Evolutionary conservation across 2,888 invertebrate species (phyloP).

Genomic region (Athripsodes cinereus): DNA sequence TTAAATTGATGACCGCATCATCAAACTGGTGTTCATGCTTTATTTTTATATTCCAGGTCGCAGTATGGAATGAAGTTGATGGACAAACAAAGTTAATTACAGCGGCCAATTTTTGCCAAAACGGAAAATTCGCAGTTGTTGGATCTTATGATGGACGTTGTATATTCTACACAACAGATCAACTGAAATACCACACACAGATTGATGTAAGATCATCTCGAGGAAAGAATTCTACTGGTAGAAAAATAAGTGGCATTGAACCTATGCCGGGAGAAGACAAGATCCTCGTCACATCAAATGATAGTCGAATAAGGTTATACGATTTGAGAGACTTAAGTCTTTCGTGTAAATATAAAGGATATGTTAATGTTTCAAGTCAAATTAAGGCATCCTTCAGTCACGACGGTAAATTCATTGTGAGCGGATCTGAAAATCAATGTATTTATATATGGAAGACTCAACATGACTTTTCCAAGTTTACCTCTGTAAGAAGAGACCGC

Average conservation of each 20-base stretch:
- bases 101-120: slow-evolving; percentile 94
- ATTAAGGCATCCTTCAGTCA: slow-evolving; percentile 97
- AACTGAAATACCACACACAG: slow-evolving; percentile 96
- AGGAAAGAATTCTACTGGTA: slow-evolving; percentile 91
- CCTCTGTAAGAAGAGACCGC: slow-evolving; percentile 83
- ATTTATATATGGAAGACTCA: slow-evolving; percentile 98
- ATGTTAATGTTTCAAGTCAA: slow-evolving; percentile 91
- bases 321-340: slow-evolving; percentile 91
- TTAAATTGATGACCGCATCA: too few relatives aligned
- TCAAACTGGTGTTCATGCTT: too few relatives aligned
- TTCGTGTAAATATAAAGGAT: slow-evolving; percentile 93
- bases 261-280: slow-evolving; percentile 94
- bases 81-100: slow-evolving; percentile 94
- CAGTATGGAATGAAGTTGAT: slow-evolving; percentile 95
- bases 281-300: slow-evolving; percentile 95
- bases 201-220: slow-evolving; percentile 93
- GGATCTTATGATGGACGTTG: slow-evolving; percentile 98
- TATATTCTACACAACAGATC: slow-evolving; percentile 97
- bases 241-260: slow-evolving; percentile 96
- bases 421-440: slow-evolving; percentile 96
- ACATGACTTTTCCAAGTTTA: slow-evolving; percentile 92
- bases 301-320: slow-evolving; percentile 92
- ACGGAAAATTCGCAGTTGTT: slow-evolving; percentile 96
- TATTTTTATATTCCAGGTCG: slow-evolving; percentile 52
- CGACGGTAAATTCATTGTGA: slow-evolving; percentile 94